Conservation (phyloP, 2,113 vertebrate genomes). For the Heterotilapia buettikoferi region DNA sequence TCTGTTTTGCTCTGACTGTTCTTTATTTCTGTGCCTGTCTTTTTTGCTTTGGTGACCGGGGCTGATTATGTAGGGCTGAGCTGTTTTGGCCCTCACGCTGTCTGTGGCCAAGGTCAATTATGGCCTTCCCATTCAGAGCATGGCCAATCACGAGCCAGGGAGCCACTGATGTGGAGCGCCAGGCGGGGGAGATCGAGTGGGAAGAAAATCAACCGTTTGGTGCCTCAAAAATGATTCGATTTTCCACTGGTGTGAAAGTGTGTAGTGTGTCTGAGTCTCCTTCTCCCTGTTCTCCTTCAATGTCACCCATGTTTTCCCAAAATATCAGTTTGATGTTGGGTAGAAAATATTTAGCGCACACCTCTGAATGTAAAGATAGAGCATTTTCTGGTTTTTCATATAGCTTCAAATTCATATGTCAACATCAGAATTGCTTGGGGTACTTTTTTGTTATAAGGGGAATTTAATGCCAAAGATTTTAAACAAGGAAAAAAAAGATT, state of each 20-base stretch:
- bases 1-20: neutral
- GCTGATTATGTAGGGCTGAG: slow-evolving; percentile 64
- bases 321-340: neutral
- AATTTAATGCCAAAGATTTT: neutral
- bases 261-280: neutral
- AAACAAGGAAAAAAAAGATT: neutral
- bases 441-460: neutral
- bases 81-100: slow-evolving; percentile 46
- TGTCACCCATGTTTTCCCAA: slow-evolving; percentile 4
- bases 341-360: neutral
- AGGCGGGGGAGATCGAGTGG: slow-evolving; percentile 19
- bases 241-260: slow-evolving; percentile 42
- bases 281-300: neutral
- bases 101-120: slow-evolving; percentile 73
- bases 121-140: slow-evolving; percentile 57
- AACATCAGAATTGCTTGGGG: neutral
- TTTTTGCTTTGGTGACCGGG: slow-evolving; percentile 34
- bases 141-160: slow-evolving; percentile 44
- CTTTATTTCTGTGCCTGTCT: slow-evolving; percentile 13
- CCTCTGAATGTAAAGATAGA: neutral
- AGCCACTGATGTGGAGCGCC: slow-evolving; percentile 43
- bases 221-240: slow-evolving; percentile 56
- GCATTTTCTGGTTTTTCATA: neutral
- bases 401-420: neutral
- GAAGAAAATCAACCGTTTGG: slow-evolving; percentile 57